These are phyloP conservation scores for Drosophila tropicalis DNA, from an alignment of 1,140 invertebrate genomes.

Conservation along the genomic window DNA sequence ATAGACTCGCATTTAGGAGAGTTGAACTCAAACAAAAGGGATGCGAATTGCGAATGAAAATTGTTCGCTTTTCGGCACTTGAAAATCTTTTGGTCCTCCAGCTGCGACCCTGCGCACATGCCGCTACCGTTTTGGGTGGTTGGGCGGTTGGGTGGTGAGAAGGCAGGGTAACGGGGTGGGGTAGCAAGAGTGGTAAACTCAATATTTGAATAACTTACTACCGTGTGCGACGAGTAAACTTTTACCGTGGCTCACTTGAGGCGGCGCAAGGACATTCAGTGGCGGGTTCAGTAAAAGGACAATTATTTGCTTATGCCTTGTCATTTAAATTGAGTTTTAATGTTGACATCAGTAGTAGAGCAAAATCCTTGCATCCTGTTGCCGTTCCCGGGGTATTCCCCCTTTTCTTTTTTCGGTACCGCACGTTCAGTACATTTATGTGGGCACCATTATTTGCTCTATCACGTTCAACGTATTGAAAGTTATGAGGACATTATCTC, in stretches of 20 bases:
- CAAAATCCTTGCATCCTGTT: conserved; percentile 48
- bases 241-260: conserved; percentile 57
- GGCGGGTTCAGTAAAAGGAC: conserved; percentile 69
- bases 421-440: conserved; percentile 48
- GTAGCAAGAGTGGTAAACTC: conserved; percentile 66
- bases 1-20: conserved; percentile 61
- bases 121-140: neutral
- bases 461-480: conserved; percentile 70
- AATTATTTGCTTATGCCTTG: conserved; percentile 82
- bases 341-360: conserved; percentile 62
- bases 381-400: neutral
- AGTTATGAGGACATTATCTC: conserved; percentile 78
- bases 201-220: conserved; percentile 82
- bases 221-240: conserved; percentile 78
- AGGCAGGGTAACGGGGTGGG: too few species aligned
- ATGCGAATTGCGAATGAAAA: conserved; percentile 65
- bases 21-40: conserved; percentile 77
- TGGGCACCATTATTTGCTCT: conserved; percentile 80
- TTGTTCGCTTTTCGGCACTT: conserved; percentile 51
- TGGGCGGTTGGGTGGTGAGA: neutral
- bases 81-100: conserved; percentile 21
- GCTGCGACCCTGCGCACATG: conserved; percentile 66
- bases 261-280: conserved; percentile 37
- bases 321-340: conserved; percentile 83
- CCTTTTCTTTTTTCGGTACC: conserved; percentile 18